Percentiles rank a stretch among this genome's conserved stretches.
phyloP scores from a whole-genome alignment of 1,140 invertebrate species.

The Drosophila nikananu region DNA sequence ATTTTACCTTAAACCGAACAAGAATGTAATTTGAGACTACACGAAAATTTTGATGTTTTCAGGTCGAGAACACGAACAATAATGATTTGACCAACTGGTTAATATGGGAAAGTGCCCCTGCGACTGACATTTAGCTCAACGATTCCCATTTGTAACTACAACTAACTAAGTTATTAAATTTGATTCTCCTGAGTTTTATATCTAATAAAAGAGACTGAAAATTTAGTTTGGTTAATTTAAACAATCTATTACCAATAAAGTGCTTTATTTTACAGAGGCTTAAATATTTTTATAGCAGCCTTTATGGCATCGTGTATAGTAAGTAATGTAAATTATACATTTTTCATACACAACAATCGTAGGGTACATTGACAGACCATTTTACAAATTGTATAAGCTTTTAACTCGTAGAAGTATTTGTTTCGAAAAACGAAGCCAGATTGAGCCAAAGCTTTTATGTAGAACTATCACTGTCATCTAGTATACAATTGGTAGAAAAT shows the following conservation, averaged over 20 bases:
- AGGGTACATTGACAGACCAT: no score
- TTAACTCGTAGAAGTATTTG: no score
- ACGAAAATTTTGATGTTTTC: conserved; percentile 10
- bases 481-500: no score
- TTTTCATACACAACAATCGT: background rate
- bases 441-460: no score
- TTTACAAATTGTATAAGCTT: background rate
- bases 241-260: no score
- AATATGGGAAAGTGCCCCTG: background rate
- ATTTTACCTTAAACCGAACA: conserved; percentile 8
- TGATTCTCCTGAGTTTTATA: no score
- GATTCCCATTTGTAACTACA: background rate
- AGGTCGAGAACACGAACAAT: background rate
- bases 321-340: background rate
- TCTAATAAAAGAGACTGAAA: background rate
- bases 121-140: background rate
- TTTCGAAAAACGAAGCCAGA: no score
- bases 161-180: no score
- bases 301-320: background rate
- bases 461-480: no score
- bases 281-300: background rate
- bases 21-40: background rate
- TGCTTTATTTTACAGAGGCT: background rate
- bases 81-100: background rate
- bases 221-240: background rate